Evolutionary conservation across 2,113 vertebrate genomes (phyloP).

Genomic region (Leucoraja erinaceus): DNA sequence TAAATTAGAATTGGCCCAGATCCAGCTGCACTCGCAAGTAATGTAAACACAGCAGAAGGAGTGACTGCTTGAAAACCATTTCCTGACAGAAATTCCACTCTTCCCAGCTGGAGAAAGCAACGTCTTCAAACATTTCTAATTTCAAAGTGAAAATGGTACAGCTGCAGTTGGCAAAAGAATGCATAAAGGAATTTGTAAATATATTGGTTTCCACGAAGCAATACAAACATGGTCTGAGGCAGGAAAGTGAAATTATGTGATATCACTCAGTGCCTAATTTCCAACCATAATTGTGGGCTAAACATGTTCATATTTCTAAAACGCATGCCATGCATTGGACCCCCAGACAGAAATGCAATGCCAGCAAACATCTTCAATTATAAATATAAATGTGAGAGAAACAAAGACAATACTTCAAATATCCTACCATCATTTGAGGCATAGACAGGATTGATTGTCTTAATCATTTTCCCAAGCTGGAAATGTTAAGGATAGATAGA

Average conservation of each 20-base stretch:
- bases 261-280: background rate
- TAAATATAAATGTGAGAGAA: background rate
- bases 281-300: background rate
- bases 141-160: constrained; percentile 2
- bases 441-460: no score
- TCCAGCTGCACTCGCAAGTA: background rate
- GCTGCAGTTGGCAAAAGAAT: background rate
- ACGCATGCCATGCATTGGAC: background rate
- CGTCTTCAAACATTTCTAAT: constrained; percentile 3
- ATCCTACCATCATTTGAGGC: no score
- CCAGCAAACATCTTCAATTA: constrained; percentile 1
- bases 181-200: background rate
- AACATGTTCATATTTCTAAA: background rate
- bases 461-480: no score
- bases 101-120: background rate
- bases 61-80: constrained; percentile 13
- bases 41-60: constrained; percentile 11
- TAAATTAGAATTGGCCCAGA: constrained; percentile 15
- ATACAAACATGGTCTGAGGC: background rate
- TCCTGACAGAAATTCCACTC: constrained; percentile 3
- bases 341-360: background rate
- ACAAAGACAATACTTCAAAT: background rate
- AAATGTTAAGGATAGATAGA: no score
- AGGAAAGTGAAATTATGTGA: background rate
- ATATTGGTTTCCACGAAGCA: background rate